Conservation (phyloP, 2,113 vertebrate genomes). For the Sminthopsis crassicaudata region DNA sequence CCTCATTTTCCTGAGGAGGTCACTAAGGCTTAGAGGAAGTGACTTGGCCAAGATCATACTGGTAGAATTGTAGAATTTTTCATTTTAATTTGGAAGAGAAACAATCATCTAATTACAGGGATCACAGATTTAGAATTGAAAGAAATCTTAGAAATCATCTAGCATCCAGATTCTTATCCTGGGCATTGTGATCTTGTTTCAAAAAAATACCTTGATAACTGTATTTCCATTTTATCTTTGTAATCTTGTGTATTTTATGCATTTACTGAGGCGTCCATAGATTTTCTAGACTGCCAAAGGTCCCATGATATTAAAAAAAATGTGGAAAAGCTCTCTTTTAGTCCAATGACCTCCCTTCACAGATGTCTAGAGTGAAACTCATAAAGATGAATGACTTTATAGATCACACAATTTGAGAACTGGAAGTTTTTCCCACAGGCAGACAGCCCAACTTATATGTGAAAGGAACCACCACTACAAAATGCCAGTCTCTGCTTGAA, state of each 20-base stretch:
- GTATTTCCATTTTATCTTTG: not conserved
- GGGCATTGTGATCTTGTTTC: not conserved
- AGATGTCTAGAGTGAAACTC: not conserved
- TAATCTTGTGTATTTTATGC: not conserved
- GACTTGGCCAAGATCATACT: not conserved
- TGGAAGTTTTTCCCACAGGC: not conserved
- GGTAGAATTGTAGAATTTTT: not conserved
- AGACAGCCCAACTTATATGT: too few species aligned
- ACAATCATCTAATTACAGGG: not conserved
- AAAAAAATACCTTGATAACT: not conserved
- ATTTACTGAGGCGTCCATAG: not conserved
- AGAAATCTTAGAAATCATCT: not conserved
- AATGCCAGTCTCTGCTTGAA: not conserved
- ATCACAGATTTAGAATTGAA: not conserved
- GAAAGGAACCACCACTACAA: not conserved
- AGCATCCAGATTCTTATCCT: not conserved
- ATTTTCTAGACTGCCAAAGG: not conserved
- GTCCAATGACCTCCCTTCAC: not conserved
- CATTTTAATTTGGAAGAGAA: not conserved
- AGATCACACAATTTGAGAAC: not conserved
- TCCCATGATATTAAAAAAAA: not conserved
- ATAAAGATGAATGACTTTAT: not conserved
- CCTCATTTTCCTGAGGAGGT: not conserved
- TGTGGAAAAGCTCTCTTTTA: not conserved
- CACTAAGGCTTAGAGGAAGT: not conserved